Evolutionary conservation across 2,113 vertebrate species (phyloP), one percentile per base, ranked within the genome.

Genomic region (Odontophorus gujanensis): DNA sequence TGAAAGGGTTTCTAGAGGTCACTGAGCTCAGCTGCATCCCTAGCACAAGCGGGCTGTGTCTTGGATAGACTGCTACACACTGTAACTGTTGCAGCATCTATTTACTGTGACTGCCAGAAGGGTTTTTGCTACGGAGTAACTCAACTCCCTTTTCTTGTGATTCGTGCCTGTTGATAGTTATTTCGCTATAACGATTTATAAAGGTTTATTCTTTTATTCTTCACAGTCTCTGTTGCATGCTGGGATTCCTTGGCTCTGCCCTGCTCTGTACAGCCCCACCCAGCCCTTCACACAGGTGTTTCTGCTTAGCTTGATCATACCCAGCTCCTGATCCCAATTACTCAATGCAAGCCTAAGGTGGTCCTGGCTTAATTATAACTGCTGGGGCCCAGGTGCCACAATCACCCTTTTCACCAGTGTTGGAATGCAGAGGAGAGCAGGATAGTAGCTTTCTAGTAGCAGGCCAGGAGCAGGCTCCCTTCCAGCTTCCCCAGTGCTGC

Each of bases 401-500:
- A 36, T 45, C 25, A 43, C 9, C 42, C 32, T n/a, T 21, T 28
- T 34, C 8, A 18, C 11, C 17, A 25, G 32, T 1, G 6, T 9
- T 24, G 17, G 43, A 58, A 34, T 26, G 22, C 36, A 42, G 20
- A 58, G 72, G 16, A 42, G 25, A 26, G 15, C 25, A 40, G 16
- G 61, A 28, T 28, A 63, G 17, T 13, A 16, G 25, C 26, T 53
- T 28, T 53, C 25, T 28, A 38, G 38, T 38, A 38, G 38, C 38
- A 38, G 38, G 25, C 25, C 50, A 51, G 50, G 25, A 15, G 17
- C 25, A 63, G 38, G 17, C 26, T 42, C 71, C 32, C 50, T 25
- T 51, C 18, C 8, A 0, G 0, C 25, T 40, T 32, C 36, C 8
- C 36, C 61, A 21, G 2, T 16, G 3, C 1, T 2, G 8, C 5